Conservation (phyloP, 2,888 invertebrate species). For the Mesochorus sp. region DNA sequence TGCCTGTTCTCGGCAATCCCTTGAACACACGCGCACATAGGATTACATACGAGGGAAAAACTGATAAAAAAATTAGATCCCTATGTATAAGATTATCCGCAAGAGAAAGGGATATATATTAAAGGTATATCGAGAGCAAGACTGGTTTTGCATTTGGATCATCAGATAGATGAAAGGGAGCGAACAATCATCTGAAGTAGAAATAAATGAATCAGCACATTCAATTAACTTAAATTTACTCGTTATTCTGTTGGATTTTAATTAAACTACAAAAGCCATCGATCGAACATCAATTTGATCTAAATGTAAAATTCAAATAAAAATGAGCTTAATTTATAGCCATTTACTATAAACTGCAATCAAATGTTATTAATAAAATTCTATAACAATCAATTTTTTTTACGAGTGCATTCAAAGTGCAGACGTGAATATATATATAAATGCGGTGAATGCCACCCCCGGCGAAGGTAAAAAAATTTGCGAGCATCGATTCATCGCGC, state of each 20-base stretch:
- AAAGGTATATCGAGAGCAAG: slow-evolving; percentile 5
- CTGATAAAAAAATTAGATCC: slow-evolving; percentile 12
- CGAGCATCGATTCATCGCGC: slow-evolving; percentile 24
- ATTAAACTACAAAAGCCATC: too few relatives aligned
- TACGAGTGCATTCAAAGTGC: neutral
- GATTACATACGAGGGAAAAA: neutral
- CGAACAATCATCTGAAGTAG: neutral
- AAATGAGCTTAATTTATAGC: too few relatives aligned
- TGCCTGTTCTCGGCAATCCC: slow-evolving; percentile 40
- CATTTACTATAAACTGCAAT: too few relatives aligned
- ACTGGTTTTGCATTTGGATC: slow-evolving; percentile 18
- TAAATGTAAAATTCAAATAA: too few relatives aligned
- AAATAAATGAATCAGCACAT: neutral
- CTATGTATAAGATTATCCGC: slow-evolving; percentile 37
- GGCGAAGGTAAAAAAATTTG: slow-evolving; percentile 49
- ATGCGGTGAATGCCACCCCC: slow-evolving; percentile 57
- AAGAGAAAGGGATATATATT: neutral
- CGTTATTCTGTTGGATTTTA: too few relatives aligned
- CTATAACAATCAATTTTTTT: neutral
- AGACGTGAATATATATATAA: slow-evolving; percentile 53
- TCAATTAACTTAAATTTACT: neutral
- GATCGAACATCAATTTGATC: too few relatives aligned
- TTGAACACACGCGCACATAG: neutral
- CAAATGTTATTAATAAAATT: too few relatives aligned
- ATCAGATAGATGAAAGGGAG: slow-evolving; percentile 15